Conservation (phyloP, 64 coral and sea anemone species). For the Orbicella faveolata region DNA sequence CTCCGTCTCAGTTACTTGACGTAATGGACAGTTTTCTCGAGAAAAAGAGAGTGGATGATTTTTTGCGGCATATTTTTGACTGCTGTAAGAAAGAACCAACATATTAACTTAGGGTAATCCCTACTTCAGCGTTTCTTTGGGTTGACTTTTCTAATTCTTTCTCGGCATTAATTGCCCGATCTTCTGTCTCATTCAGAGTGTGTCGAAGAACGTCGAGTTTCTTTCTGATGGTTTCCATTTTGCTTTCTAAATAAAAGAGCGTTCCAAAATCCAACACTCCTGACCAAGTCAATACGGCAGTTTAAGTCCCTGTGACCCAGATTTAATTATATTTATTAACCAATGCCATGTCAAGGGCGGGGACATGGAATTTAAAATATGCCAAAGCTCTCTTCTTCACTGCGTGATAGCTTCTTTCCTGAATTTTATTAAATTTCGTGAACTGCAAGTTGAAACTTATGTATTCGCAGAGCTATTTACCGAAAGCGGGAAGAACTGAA, state of each 20-base stretch:
- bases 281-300: background rate
- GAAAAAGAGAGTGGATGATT: background rate
- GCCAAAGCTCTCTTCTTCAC: background rate
- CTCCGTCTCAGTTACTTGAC: background rate
- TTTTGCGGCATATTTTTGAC: background rate
- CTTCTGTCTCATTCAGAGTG: constrained; percentile 62
- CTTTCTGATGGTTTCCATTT: constrained; percentile 91
- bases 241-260: background rate
- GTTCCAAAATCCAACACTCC: background rate
- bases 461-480: background rate
- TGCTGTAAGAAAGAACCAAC: background rate
- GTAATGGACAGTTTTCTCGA: background rate
- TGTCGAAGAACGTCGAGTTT: constrained; percentile 61
- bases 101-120: background rate
- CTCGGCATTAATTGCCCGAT: constrained; percentile 56
- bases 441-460: background rate
- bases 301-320: background rate
- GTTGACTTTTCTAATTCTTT: constrained; percentile 46
- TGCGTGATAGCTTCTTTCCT: background rate
- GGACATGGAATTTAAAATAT: constrained; percentile 15
- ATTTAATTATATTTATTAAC: background rate
- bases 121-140: constrained; percentile 42
- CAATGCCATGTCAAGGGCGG: background rate
- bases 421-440: background rate
- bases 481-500: background rate